Evolutionary conservation across 2,888 invertebrate species (phyloP).

Genomic region (Troglohyphantes excavatus): DNA sequence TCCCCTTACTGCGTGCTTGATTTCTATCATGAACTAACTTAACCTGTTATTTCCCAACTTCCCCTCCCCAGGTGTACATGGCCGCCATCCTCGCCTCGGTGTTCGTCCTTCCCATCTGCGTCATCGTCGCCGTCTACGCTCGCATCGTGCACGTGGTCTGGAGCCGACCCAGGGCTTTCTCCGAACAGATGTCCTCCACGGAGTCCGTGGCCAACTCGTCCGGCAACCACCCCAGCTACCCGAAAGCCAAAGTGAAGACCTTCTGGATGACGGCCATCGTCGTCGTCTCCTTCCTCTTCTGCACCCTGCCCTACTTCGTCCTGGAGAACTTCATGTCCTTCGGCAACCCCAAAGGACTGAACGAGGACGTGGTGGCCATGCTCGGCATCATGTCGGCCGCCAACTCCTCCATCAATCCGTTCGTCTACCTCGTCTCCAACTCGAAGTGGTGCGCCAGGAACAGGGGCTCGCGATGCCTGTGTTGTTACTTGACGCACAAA

Average conservation of each 20-base stretch:
- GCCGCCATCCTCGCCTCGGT: conserved; percentile 68
- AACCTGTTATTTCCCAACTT: neutral
- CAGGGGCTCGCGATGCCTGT: no score
- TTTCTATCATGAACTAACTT: neutral
- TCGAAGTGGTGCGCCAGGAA: conserved; percentile 18
- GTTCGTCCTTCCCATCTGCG: conserved; percentile 68
- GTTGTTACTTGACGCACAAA: neutral
- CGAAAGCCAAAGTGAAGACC: conserved; percentile 83
- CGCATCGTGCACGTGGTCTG: conserved; percentile 60
- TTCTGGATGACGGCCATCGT: conserved; percentile 83
- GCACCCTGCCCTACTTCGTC: conserved; percentile 82
- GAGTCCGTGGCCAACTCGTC: conserved; percentile 28
- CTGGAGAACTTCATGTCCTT: conserved; percentile 81
- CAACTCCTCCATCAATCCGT: conserved; percentile 72
- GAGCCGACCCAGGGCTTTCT: conserved; percentile 40
- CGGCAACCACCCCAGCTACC: conserved; percentile 56
- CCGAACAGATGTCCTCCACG: conserved; percentile 6
- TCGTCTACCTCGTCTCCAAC: conserved; percentile 67
- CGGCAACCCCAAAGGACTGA: conserved; percentile 53
- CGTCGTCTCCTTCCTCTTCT: conserved; percentile 82
- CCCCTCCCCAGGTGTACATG: conserved; percentile 55
- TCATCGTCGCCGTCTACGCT: conserved; percentile 58
- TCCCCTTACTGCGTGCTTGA: neutral
- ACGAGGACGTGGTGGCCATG: conserved; percentile 71
- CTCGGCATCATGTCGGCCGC: conserved; percentile 71